These are phyloP conservation scores for Naja naja DNA, from an alignment of 2,113 vertebrate genomes.

Conservation along the genomic window DNA sequence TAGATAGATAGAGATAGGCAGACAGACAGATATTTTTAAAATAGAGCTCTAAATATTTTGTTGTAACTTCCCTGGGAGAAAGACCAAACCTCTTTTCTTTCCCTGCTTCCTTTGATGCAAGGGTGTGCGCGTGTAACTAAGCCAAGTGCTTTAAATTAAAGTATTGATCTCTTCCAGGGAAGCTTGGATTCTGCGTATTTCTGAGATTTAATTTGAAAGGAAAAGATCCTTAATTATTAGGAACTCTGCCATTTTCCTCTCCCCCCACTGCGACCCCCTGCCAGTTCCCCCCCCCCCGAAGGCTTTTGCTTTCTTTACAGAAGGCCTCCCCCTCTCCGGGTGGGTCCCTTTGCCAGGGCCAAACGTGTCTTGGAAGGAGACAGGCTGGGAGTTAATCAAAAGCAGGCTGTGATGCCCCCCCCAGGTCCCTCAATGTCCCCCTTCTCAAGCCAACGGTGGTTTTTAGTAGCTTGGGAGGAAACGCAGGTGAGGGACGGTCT, in stretches of 20 bases:
- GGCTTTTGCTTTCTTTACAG: slow-evolving; percentile 11
- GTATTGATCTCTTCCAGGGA: neutral
- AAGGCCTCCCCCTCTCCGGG: slow-evolving; percentile 15
- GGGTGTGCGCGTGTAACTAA: neutral
- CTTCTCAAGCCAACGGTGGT: neutral
- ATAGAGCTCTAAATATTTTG: neutral
- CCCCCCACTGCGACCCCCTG: accelerated
- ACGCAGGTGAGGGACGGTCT: too few relatives aligned
- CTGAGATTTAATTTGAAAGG: slow-evolving; percentile 7
- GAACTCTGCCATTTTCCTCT: neutral
- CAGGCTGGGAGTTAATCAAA: slow-evolving; percentile 35
- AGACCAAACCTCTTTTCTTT: neutral
- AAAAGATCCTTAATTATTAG: slow-evolving; percentile 7
- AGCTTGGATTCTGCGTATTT: neutral
- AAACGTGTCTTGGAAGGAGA: slow-evolving; percentile 52
- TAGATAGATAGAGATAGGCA: too few relatives aligned
- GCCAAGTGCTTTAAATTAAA: neutral
- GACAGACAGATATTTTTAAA: neutral
- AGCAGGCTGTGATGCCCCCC: slow-evolving; percentile 15
- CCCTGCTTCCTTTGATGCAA: neutral
- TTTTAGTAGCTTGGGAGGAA: neutral
- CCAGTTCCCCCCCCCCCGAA: neutral
- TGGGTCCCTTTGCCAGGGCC: slow-evolving; percentile 42
- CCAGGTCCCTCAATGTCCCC: neutral
- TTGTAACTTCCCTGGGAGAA: neutral